A percentile compares a stretch with the other conserved stretches of the same genome.
phyloP scores from a whole-genome alignment of 2,888 invertebrate genomes.

The Cataglyphis rosenhaueri region DNA sequence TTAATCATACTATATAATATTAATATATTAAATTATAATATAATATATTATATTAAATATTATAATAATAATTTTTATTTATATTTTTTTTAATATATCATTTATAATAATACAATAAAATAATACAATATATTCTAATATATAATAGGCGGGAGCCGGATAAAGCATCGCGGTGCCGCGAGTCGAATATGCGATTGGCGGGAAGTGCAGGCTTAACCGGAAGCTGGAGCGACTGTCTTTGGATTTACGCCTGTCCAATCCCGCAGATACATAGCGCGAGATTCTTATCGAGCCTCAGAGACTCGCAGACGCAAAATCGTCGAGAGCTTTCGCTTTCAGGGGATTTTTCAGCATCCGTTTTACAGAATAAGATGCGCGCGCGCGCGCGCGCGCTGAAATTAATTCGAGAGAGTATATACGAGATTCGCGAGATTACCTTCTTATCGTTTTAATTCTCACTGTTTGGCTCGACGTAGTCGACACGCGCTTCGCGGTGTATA shows the following conservation, averaged over 20 bases:
- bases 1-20: no score
- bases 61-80: no score
- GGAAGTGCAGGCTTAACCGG: slow-evolving; percentile 48
- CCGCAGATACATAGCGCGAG: slow-evolving; percentile 17
- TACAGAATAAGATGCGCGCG: neutral
- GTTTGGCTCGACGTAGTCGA: neutral
- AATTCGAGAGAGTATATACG: slow-evolving; percentile 31
- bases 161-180: slow-evolving; percentile 31
- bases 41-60: no score
- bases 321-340: neutral
- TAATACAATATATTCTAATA: no score
- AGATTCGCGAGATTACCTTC: slow-evolving; percentile 53
- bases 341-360: slow-evolving; percentile 11
- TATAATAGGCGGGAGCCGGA: slow-evolving; percentile 3
- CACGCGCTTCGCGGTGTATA: neutral
- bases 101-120: no score
- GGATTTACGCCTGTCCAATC: slow-evolving; percentile 52
- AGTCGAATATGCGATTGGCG: slow-evolving; percentile 38
- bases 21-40: no score
- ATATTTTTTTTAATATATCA: no score
- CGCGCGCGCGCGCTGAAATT: slow-evolving; percentile 22
- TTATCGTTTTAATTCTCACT: slow-evolving; percentile 57
- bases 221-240: slow-evolving; percentile 35
- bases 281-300: slow-evolving; percentile 33
- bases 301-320: neutral